Base-by-base conservation (phyloP, 2,888 invertebrate species). In the Nebria salina region DNA sequence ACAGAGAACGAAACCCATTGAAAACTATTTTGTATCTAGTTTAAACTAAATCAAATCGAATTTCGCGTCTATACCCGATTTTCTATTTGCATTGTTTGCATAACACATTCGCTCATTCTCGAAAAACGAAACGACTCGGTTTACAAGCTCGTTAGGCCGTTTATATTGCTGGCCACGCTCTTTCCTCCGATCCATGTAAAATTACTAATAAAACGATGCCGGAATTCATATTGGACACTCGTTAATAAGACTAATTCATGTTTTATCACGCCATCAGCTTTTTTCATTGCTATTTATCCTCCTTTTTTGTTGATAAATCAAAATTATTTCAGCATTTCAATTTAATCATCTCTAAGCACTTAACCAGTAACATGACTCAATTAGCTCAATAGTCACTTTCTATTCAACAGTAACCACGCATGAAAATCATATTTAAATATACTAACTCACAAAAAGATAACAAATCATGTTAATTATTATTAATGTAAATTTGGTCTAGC, bases 11-110 rank as follows among this genome's bases (percentile, higher is more conserved):
- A 76, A 66, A 81, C 42, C 72, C 76, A 81, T 81, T 81, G 81
- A 81, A 81, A 81, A 81, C 81, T 81, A 73, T 76, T 81, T 81
- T 76, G 81, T 81, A 81, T 81, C 81, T 64, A 76, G 76, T 81
- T 76, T 76, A 73, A 81, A 81, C 76, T 76, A 81, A 81, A 76
- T 81, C 73, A 81, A 76, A 76, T 81, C 75, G 76, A 76, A 81
- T 76, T 81, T 72, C 66, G 76, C 41, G 54, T 54, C 4, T 54
- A 54, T 54, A 73, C 76, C 76, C 64, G 81, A 74, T 75, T 81
- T 81, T 81, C 81, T 81, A 75, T 81, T 81, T 81, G 70, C 34
- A 70, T 70, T 70, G 26, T 70, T 70, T 70, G 70, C 25, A 70
- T 34, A 15, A 70, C 25, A 34, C 25, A 34, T 25, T 70, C 70